Evolutionary conservation across 1,140 invertebrate species (phyloP).

Genomic region (Grapholita molesta): DNA sequence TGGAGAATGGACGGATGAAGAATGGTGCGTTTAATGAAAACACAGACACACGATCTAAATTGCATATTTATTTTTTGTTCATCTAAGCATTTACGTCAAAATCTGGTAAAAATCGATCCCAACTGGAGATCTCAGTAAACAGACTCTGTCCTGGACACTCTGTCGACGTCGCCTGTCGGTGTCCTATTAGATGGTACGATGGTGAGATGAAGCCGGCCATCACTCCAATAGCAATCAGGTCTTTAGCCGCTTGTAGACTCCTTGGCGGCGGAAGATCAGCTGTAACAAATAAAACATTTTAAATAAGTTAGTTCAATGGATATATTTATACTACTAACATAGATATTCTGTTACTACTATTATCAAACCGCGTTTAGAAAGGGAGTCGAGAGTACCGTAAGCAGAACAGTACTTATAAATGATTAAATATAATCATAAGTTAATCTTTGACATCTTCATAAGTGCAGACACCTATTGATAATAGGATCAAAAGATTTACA

Average conservation of each 20-base stretch:
- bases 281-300: conserved; percentile 46
- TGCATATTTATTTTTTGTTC: background rate
- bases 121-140: conserved; percentile 69
- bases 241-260: conserved; percentile 74
- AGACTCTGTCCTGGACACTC: conserved; percentile 81
- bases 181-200: conserved; percentile 81
- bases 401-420: too few species aligned
- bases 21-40: too few species aligned
- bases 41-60: background rate
- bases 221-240: conserved; percentile 79
- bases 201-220: conserved; percentile 67
- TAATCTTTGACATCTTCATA: too few species aligned
- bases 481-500: too few species aligned
- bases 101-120: conserved; percentile 40
- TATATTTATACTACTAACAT: too few species aligned
- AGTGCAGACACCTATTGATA: too few species aligned
- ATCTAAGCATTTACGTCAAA: background rate
- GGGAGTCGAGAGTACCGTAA: too few species aligned
- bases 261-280: conserved; percentile 60
- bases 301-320: too few species aligned
- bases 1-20: too few species aligned
- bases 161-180: conserved; percentile 79
- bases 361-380: too few species aligned
- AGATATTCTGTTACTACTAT: too few species aligned
- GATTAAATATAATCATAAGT: too few species aligned